Evolutionary conservation across 2,113 vertebrate genomes (phyloP).

Genomic region (Agapornis roseicollis): DNA sequence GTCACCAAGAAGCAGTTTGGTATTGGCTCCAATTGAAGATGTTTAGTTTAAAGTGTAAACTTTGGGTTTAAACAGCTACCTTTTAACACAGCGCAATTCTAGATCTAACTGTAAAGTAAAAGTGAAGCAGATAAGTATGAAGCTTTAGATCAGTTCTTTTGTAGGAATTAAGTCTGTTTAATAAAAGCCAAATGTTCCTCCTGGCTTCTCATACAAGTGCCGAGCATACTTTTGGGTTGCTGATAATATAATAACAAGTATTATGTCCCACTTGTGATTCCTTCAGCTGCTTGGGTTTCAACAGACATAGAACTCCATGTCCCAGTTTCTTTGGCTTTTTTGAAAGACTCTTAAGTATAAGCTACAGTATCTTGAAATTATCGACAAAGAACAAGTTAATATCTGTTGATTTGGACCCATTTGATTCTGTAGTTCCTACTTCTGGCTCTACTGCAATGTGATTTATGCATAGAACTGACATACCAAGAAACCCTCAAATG

Average conservation of each 20-base stretch:
- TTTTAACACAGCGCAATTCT: background rate
- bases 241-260: conserved; percentile 30
- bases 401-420: background rate
- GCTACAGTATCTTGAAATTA: background rate
- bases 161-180: background rate
- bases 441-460: background rate
- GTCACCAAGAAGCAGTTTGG: background rate
- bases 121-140: background rate
- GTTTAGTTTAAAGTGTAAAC: background rate
- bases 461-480: background rate
- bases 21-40: background rate
- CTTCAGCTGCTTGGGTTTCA: conserved; percentile 12
- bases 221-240: background rate
- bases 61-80: background rate
- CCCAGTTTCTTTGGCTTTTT: background rate
- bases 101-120: background rate
- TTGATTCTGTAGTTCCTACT: background rate
- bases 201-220: conserved; percentile 21
- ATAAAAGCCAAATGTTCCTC: conserved; percentile 40
- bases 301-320: background rate
- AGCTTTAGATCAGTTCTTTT: background rate
- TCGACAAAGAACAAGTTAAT: background rate
- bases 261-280: conserved; percentile 4
- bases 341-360: background rate
- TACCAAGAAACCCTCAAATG: background rate